Base-by-base conservation (phyloP, 2,888 invertebrate genomes). In the Rhagophthalmus giganteus region DNA sequence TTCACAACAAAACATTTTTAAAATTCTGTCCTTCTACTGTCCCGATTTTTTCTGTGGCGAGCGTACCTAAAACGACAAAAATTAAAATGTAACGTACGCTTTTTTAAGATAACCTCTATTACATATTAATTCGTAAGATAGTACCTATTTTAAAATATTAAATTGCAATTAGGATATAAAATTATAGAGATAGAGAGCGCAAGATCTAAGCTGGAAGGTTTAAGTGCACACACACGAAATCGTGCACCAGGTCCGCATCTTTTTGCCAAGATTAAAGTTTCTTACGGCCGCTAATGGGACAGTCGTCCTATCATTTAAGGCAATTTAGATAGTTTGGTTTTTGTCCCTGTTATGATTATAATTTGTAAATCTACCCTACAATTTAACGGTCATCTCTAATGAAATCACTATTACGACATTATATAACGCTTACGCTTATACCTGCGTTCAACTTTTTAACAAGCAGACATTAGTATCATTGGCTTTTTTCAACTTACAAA, bases 331-430 rank as follows among this genome's bases (percentile, higher is more conserved):
- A 45, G 34, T 51, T 46, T 35, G 26, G 28, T 45, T 45, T 50
- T 51, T 51, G 51, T 51, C 51, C 39, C 45, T 44, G 30, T 34
- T 46, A 51, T 39, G 40, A 30, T 35, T 30, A 40, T 45, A 51
- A 46, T 51, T 46, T 51, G 30, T 25, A 24, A 40, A 24, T 32
- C 27, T 14, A 33, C 38, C 51, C 51, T 28, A 26, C 40, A 45
- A 51, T 51, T 46, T 51, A 14, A 39, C 33, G 35, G 40, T 34
- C 30, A 10, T 40, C 30, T 28, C 28, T 46, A 51, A 51, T 51
- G 39, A 40, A 46, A 45, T 46, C 37, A 28, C 40, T 45, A 45
- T 51, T 51, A 51, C 24, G 13, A 26, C 10, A 34, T 45, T 51
- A 51, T 46, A 39, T 44, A 44, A 42, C 20, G 37, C 28, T 49